phyloP scores from a whole-genome alignment of 2,888 invertebrate species.

The Pristionchus maxplancki region DNA sequence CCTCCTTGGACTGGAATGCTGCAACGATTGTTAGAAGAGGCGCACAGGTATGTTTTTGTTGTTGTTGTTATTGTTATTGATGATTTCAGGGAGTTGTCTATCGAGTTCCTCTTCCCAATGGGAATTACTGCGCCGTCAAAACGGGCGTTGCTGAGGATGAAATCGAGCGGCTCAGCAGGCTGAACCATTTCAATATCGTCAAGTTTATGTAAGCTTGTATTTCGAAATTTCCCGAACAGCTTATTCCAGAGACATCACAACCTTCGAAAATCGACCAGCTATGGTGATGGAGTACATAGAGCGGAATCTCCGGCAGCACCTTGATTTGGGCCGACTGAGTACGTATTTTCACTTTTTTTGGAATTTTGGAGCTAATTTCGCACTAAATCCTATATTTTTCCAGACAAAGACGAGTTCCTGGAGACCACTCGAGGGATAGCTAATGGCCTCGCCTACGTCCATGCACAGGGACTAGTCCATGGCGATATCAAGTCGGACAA shows the following conservation, averaged over 20 bases:
- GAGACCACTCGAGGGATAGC: background rate
- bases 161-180: background rate
- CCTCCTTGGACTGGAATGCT: too few species aligned
- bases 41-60: background rate
- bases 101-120: background rate
- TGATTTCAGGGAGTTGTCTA: background rate
- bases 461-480: background rate
- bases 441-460: background rate
- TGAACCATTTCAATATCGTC: background rate
- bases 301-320: background rate
- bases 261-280: background rate
- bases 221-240: too few species aligned
- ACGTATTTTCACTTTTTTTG: too few species aligned
- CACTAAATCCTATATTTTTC: too few species aligned
- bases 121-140: background rate
- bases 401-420: background rate
- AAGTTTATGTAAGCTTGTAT: background rate
- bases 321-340: background rate
- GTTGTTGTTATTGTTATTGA: too few species aligned
- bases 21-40: background rate
- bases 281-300: background rate
- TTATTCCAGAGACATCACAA: background rate
- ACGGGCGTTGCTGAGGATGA: background rate
- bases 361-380: too few species aligned
- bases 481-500: background rate